Base-by-base conservation (phyloP, 2,888 invertebrate species). In the Heliconius cydno region DNA sequence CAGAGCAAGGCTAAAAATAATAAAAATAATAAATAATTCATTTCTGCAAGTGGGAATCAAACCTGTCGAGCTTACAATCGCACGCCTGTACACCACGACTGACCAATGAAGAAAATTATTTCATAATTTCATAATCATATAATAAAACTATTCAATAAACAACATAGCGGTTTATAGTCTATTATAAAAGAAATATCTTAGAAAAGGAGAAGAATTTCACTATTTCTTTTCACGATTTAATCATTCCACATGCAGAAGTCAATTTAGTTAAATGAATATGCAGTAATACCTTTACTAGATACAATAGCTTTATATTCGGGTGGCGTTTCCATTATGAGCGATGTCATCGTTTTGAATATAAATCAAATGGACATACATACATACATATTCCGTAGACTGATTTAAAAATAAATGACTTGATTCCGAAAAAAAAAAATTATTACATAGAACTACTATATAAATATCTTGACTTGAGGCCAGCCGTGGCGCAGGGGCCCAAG, bases 271-370 rank as follows among this genome's bases (percentile, higher is more conserved):
- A 60, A 72, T 76, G 9, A 67, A 63, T 60, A 68, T 73, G 73
- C 60, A 73, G 7, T 77, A 70, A 77, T 77, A 80, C 77, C 68
- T 79, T 74, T 15, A 52, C 34, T 60, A 65, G 15, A 60, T 34
- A 73, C 12, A 28, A 15, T 65, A 25, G 38, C 76, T 81, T 57
- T 46, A 67, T 13, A 81, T 79, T 79, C 79, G 76, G 60, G n/a
- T 79, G 63, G 22, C 68, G 77, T 77, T 75, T 77, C 60, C 76
- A 76, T 81, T 79, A 79, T 76, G 30, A 75, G 28, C 79, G 68
- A 74, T 78, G 77, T 76, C 75, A 77, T 79, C 79, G 77, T 81
- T 81, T 78, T 76, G 77, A 81, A 81, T 78, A 72, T 78, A 79
- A 79, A 78, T 75, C 41, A 25, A 19, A 19, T 79, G 12, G 46